phyloP scores from a whole-genome alignment of 2,113 vertebrate species.

The Notarius quadriscutis region DNA sequence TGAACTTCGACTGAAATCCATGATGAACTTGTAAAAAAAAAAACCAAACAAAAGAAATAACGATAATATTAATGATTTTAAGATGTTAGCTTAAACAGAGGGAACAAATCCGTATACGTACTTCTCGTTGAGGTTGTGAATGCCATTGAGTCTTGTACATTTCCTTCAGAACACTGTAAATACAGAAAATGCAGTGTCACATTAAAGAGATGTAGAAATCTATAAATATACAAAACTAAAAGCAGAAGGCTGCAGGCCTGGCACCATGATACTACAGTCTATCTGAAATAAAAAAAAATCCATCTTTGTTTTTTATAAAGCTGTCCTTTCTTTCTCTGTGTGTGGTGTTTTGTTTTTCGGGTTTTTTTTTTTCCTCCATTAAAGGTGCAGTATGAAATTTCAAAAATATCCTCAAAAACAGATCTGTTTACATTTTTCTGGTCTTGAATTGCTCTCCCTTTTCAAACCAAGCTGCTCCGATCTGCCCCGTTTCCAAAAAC shows the following conservation, averaged over 20 bases:
- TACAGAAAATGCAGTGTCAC: constrained; percentile 87
- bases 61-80: constrained; percentile 73
- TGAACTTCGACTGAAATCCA: constrained; percentile 82
- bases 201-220: constrained; percentile 76
- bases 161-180: constrained; percentile 92
- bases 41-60: constrained; percentile 35
- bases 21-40: constrained; percentile 78
- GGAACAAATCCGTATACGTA: constrained; percentile 82
- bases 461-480: neutral
- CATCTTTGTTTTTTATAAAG: constrained; percentile 79
- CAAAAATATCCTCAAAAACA: neutral
- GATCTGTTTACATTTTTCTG: neutral
- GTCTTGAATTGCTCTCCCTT: neutral
- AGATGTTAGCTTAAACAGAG: constrained; percentile 94
- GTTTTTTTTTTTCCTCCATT: neutral
- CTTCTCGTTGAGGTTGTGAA: constrained; percentile 87
- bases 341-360: neutral
- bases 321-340: constrained; percentile 59
- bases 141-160: constrained; percentile 94
- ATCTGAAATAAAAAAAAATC: constrained; percentile 73
- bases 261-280: constrained; percentile 66
- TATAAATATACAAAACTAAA: constrained; percentile 72
- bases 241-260: constrained; percentile 62
- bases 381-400: neutral
- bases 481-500: neutral